Percentiles rank a stretch among this genome's conserved stretches.
Evolutionary conservation across 1,140 invertebrate genomes (phyloP).

Genomic region (Lanistes nyassanus): DNA sequence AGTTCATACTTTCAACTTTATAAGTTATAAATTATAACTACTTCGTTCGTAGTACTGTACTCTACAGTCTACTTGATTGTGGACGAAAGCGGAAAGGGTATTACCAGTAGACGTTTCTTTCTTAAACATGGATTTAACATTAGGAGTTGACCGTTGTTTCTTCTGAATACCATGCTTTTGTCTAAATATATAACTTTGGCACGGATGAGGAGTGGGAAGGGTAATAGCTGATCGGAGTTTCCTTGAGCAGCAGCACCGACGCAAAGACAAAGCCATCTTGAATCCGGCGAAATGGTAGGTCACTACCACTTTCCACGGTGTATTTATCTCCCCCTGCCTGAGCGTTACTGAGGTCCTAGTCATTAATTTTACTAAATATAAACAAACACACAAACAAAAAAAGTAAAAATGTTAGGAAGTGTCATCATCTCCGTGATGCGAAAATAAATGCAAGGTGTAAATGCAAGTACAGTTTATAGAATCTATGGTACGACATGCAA

Average conservation of each 20-base stretch:
- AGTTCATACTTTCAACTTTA: neutral
- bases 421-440: no score
- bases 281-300: neutral
- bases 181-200: slow-evolving; percentile 1
- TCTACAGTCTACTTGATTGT: neutral
- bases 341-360: neutral
- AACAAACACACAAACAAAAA: neutral
- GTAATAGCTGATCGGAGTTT: neutral
- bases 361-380: neutral
- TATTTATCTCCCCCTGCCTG: neutral
- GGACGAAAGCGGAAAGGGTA: neutral
- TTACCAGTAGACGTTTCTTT: neutral
- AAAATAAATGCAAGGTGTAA: no score
- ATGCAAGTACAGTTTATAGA: no score
- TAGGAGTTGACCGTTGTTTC: neutral
- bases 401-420: no score
- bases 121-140: slow-evolving; percentile 17
- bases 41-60: neutral
- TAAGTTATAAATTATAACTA: neutral
- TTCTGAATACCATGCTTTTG: neutral
- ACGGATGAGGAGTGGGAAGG: neutral
- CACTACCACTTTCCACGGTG: neutral
- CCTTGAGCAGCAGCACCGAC: neutral
- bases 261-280: slow-evolving; percentile 19
- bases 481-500: no score